Conservation (phyloP, 1,140 invertebrate genomes). For the Popillia japonica region DNA sequence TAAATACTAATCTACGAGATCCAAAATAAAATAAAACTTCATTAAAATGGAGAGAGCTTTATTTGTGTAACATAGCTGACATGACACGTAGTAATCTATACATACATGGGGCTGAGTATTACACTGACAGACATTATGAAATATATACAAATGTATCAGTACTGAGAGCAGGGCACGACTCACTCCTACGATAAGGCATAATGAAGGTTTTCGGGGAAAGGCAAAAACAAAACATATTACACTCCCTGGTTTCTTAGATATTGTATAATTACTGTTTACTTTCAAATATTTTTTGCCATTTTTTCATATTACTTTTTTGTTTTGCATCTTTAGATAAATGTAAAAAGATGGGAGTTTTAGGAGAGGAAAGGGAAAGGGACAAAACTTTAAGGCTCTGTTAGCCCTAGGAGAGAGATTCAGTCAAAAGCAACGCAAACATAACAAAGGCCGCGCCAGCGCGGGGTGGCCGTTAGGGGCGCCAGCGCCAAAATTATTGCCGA, state of each 20-base stretch:
- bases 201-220: conserved; percentile 49
- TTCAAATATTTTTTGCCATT: conserved; percentile 29
- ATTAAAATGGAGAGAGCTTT: conserved; percentile 61
- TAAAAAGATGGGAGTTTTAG: conserved; percentile 28
- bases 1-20: background rate
- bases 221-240: conserved; percentile 47
- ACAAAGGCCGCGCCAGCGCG: conserved; percentile 57
- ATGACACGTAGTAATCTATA: conserved; percentile 61
- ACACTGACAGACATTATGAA: conserved; percentile 60
- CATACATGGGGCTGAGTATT: conserved; percentile 61
- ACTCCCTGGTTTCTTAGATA: conserved; percentile 47
- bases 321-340: conserved; percentile 18
- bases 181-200: conserved; percentile 56
- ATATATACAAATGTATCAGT: conserved; percentile 60
- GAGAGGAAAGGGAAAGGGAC: conserved; percentile 14
- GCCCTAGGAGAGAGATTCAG: conserved; percentile 54
- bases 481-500: conserved; percentile 66
- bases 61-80: conserved; percentile 61
- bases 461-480: conserved; percentile 48
- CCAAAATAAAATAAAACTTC: background rate
- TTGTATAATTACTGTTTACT: conserved; percentile 23
- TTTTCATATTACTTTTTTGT: conserved; percentile 21
- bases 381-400: conserved; percentile 42
- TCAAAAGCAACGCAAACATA: conserved; percentile 54
- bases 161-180: conserved; percentile 51